A percentile compares a stretch with the other conserved stretches of the same genome.
These are phyloP conservation scores for Meiosimyza decipiens DNA, from an alignment of 2,888 invertebrate species.

Conservation along the genomic window DNA sequence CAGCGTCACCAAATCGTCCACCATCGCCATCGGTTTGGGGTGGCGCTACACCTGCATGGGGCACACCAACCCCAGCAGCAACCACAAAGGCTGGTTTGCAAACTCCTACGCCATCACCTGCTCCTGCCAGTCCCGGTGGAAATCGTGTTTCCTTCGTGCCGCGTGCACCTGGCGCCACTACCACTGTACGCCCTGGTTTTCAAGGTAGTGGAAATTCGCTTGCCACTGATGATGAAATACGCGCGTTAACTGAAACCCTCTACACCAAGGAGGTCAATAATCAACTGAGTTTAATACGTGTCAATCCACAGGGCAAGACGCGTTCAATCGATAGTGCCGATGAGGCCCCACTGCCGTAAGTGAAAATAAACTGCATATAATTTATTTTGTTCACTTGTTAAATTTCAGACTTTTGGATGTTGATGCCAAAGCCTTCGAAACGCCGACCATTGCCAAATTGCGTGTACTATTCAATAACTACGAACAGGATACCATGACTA, in stretches of 20 bases:
- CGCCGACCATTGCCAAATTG: slow-evolving; percentile 79
- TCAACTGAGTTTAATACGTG: slow-evolving; percentile 75
- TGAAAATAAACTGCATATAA: not conserved
- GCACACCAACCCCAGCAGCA: slow-evolving; percentile 8
- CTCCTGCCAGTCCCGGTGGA: slow-evolving; percentile 5
- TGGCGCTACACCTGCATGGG: slow-evolving; percentile 34
- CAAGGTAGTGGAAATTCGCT: slow-evolving; percentile 66
- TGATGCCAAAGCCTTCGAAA: slow-evolving; percentile 70
- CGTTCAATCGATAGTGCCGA: slow-evolving; percentile 76
- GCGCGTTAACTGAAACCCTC: slow-evolving; percentile 77
- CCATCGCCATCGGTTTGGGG: slow-evolving; percentile 34
- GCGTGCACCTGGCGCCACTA: slow-evolving; percentile 45
- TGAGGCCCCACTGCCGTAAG: slow-evolving; percentile 82
- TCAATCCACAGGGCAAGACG: slow-evolving; percentile 82
- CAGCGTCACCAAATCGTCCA: slow-evolving; percentile 37
- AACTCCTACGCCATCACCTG: slow-evolving; percentile 8
- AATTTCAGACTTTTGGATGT: slow-evolving; percentile 74
- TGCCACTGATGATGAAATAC: slow-evolving; percentile 74
- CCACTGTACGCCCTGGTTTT: slow-evolving; percentile 59
- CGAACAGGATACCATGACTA: slow-evolving; percentile 76
- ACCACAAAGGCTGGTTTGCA: not conserved
- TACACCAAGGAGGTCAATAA: slow-evolving; percentile 80
- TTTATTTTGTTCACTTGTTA: not conserved
- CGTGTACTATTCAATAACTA: slow-evolving; percentile 86
- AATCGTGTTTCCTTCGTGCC: slow-evolving; percentile 58